Evolutionary conservation across 2,888 invertebrate genomes (phyloP).

Genomic region (Erebia epiphron): DNA sequence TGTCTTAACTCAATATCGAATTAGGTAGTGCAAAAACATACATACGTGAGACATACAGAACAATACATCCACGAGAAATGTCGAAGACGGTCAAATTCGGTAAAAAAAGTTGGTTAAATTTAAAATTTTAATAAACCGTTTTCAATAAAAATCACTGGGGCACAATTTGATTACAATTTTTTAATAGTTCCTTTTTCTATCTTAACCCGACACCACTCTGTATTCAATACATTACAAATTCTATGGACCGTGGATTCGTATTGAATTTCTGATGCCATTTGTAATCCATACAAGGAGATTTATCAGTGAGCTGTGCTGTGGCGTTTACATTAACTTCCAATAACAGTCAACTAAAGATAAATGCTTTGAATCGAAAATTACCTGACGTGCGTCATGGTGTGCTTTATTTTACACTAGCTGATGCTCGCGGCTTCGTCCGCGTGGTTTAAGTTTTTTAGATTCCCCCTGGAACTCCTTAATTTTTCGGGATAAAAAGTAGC

Average conservation of each 20-base stretch:
- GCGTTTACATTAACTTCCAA: conserved; percentile 35
- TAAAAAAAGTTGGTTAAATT: too few species aligned
- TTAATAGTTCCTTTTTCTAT: conserved; percentile 20
- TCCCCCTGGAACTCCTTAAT: too few species aligned
- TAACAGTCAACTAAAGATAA: conserved; percentile 32
- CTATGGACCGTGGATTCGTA: conserved; percentile 38
- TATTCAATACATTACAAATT: conserved; percentile 38
- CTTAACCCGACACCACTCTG: conserved; percentile 29
- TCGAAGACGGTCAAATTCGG: too few species aligned
- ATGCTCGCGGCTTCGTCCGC: too few species aligned
- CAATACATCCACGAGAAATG: too few species aligned
- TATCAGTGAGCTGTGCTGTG: conserved; percentile 32
- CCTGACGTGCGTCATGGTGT: conserved; percentile 24
- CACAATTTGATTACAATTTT: conserved; percentile 22
- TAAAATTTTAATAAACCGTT: too few species aligned
- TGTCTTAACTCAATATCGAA: neutral
- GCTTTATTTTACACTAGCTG: neutral
- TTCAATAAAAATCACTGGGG: neutral
- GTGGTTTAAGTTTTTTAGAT: too few species aligned
- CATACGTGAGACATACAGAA: too few species aligned
- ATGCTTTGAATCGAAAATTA: conserved; percentile 28
- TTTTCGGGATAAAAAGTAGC: too few species aligned
- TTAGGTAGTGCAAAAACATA: too few species aligned
- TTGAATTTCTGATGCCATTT: conserved; percentile 39
- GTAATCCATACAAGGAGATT: conserved; percentile 37